Base-by-base conservation (phyloP, 1,140 invertebrate genomes). In the Halesus radiatus region DNA sequence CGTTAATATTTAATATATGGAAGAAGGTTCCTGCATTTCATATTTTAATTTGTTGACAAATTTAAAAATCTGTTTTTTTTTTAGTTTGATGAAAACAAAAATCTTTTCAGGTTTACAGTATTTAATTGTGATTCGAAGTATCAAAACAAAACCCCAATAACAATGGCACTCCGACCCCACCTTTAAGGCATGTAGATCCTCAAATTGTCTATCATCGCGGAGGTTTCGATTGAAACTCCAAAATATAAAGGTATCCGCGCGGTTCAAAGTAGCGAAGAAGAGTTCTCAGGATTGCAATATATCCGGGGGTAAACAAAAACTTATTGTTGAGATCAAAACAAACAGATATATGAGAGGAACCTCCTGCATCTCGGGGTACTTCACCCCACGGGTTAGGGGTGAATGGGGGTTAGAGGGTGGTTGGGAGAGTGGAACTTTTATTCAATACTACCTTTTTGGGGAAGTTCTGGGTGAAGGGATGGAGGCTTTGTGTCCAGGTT, bases 241-340 rank as follows among this genome's bases (percentile, higher is more conserved):
- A 80, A n/a, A 81, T 73, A 81, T 77, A 73, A 81, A 81, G 64
- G 80, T 78, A 74, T 29, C 64, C 64, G 37, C 45, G 7, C 79
- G 22, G 73, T 80, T 37, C 68, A 52, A 45, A 75, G 64, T 79
- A 70, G n/a, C 62, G 22, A 13, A 60, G 37, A 62, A 72, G 73
- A 74, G 80, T 83, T 78, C 76, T 76, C 79, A 26, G 74, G 73
- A 79, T 78, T 76, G 82, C 82, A 83, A 83, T 83, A 83, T 83
- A 83, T 83, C 80, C 82, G 78, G 54, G 23, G 82, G 82, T 80
- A 81, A 83, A 83, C 82, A 83, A 83, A 83, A 83, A 83, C 80
- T 83, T 83, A 83, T 83, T 81, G 82, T 81, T 80, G 82, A 83
- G 82, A 83, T 81, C 82, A 83, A 83, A 83, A 83, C 82, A 83